Evolutionary conservation across 1,140 invertebrate species (phyloP).

Genomic region (Penaeus vannamei): DNA sequence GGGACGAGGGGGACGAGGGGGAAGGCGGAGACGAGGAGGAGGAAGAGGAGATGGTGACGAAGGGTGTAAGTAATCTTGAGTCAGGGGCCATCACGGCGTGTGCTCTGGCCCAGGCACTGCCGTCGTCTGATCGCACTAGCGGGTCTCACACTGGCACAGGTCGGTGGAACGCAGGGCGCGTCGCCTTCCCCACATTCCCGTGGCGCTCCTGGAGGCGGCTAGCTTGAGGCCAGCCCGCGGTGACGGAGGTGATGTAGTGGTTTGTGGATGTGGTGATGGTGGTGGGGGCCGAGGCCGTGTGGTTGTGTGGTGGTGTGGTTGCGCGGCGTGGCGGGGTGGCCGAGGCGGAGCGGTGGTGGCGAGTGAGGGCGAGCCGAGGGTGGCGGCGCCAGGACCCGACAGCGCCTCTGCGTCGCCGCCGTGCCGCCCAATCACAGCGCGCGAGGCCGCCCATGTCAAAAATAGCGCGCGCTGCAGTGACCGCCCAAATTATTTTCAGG

Average conservation of each 20-base stretch:
- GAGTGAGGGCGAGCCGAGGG: constrained; percentile 51
- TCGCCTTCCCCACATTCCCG: constrained; percentile 58
- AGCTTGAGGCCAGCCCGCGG: constrained; percentile 55
- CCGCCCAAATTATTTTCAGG: constrained; percentile 62
- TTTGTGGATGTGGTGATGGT: constrained; percentile 51
- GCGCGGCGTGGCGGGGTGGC: constrained; percentile 54
- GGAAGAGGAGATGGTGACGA: constrained; percentile 23
- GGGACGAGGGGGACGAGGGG: constrained; percentile 8
- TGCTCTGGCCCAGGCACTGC: constrained; percentile 30
- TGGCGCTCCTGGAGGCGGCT: constrained; percentile 48
- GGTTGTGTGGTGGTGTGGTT: constrained; percentile 62
- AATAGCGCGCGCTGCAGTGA: constrained; percentile 57
- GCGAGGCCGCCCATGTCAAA: constrained; percentile 52
- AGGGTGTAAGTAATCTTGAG: constrained; percentile 60
- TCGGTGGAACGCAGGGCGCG: constrained; percentile 42
- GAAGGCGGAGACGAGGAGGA: neutral
- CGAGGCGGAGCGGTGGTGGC: constrained; percentile 60
- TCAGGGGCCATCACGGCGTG: constrained; percentile 58
- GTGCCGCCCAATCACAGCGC: constrained; percentile 34
- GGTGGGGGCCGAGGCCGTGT: constrained; percentile 44
- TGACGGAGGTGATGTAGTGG: constrained; percentile 37
- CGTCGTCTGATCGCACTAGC: constrained; percentile 58
- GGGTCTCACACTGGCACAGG: constrained; percentile 61
- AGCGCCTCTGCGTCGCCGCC: constrained; percentile 23
- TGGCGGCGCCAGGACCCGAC: constrained; percentile 29